Percentiles rank a stretch among this genome's conserved stretches.
phyloP scores from a whole-genome alignment of 1,140 invertebrate species.

The Lordiphosa mommai region DNA sequence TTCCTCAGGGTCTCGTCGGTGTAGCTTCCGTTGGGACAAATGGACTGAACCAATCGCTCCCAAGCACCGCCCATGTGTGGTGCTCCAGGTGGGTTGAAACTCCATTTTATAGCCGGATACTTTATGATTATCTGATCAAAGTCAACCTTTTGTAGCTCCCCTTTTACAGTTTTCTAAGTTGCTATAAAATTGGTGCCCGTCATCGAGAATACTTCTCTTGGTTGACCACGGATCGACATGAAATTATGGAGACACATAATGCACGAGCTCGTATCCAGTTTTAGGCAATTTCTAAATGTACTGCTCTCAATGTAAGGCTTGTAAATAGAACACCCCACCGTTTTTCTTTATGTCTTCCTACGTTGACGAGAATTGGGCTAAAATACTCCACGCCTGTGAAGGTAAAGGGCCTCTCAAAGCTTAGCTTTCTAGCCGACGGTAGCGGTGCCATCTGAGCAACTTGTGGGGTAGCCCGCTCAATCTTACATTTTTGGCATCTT shows the following conservation, averaged over 20 bases:
- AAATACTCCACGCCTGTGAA: neutral
- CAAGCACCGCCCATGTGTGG: too few relatives aligned
- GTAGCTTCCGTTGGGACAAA: too few relatives aligned
- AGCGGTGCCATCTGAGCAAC: too few relatives aligned
- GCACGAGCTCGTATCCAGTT: neutral
- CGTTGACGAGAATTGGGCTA: neutral
- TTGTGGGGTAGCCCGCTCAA: too few relatives aligned
- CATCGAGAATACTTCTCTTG: conserved; percentile 3
- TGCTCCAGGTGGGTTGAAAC: neutral
- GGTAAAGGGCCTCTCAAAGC: neutral
- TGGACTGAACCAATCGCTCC: too few relatives aligned
- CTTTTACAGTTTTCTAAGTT: neutral
- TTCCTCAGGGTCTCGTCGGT: too few relatives aligned
- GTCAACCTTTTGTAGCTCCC: neutral
- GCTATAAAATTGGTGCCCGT: conserved; percentile 7
- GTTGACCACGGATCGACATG: neutral
- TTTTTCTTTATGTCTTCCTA: neutral
- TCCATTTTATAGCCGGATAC: neutral
- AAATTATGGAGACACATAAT: conserved; percentile 2
- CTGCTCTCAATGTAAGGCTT: neutral
- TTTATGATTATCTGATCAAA: neutral
- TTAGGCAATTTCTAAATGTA: neutral
- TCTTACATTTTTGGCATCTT: too few relatives aligned
- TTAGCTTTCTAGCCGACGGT: neutral
- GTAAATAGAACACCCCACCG: neutral